Evolutionary conservation across 1,140 invertebrate genomes (phyloP), one percentile per base, ranked within the genome.

Genomic region (Drosophila sp.): DNA sequence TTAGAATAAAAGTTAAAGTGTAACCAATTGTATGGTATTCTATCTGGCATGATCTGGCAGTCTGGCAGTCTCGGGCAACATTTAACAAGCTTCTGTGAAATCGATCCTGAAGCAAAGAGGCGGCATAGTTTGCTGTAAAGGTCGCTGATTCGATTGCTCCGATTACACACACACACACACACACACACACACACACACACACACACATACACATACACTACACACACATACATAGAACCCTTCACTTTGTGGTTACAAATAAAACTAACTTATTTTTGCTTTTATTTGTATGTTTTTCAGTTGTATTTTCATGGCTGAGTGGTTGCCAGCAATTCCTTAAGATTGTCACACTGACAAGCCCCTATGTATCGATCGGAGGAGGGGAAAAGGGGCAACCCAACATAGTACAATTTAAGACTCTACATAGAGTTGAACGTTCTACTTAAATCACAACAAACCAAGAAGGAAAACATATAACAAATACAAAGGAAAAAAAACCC

Each of bases 301-400:
- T 53, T 9, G 62, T 27, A 25, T 13, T 61, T 56, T 57, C 67
- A 75, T 71, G 72, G 66, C 59, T 70, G 51, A 57, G 34, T 51
- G 67, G 14, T 67, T 67, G 70, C 62, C 63, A 72, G 70, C 57
- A 76, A 76, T 76, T 76, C 63, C 74, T 58, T 62, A 56, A 67
- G 57, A 76, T 76, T 76, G 73, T 76, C 70, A 72, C 62, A 72
- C 73, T 67, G 70, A 72, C 70, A 72, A 72, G 70, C 63, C 70
- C 43, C 70, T 32, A 38, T 67, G 69, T 40, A 65, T 57, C 67
- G 50, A 70, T 63, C 63, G 29, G 11, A 14, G 38, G 18, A 7
- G 13, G 9, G 7, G n/a, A 14, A 32, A 3, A 5, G 25, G 25
- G 7, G 14, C n/a, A 36, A 2, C 14, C 25, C 32, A 48, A 48